Conservation (phyloP, 2,797 vertebrate species). For the Tokudaia tokunoshimensis region DNA sequence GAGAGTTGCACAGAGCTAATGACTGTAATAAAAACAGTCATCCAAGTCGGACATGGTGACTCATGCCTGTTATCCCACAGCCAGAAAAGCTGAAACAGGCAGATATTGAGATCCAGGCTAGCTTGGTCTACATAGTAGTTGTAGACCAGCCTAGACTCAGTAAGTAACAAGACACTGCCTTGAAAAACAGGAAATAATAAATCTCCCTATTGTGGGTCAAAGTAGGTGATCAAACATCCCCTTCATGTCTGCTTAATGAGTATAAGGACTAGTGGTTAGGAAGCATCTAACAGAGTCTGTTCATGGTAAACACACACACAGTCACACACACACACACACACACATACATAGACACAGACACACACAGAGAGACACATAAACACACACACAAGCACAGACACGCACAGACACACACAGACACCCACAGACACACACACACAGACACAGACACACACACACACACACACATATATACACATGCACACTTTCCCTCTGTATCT, state of each 20-base stretch:
- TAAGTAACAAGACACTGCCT: neutral
- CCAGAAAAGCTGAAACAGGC: too few relatives aligned
- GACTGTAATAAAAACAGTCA: slow-evolving; percentile 32
- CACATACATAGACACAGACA: neutral
- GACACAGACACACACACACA: too few relatives aligned
- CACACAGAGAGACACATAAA: neutral
- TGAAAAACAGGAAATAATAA: neutral
- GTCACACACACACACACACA: neutral
- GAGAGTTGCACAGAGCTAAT: neutral
- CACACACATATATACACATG: neutral
- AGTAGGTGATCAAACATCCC: neutral
- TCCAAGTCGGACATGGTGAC: neutral
- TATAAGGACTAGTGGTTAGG: neutral
- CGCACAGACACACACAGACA: neutral
- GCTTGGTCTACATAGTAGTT: neutral
- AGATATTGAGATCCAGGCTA: neutral
- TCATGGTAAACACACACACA: neutral
- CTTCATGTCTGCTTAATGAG: neutral
- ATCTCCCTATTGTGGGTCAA: neutral
- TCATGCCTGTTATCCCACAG: neutral
- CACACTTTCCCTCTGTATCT: neutral
- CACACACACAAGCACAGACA: neutral
- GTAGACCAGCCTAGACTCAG: neutral
- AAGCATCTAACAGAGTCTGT: neutral
- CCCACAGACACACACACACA: neutral